Conservation (phyloP, 2,113 vertebrate species). For the Tragelaphus buxtoni region DNA sequence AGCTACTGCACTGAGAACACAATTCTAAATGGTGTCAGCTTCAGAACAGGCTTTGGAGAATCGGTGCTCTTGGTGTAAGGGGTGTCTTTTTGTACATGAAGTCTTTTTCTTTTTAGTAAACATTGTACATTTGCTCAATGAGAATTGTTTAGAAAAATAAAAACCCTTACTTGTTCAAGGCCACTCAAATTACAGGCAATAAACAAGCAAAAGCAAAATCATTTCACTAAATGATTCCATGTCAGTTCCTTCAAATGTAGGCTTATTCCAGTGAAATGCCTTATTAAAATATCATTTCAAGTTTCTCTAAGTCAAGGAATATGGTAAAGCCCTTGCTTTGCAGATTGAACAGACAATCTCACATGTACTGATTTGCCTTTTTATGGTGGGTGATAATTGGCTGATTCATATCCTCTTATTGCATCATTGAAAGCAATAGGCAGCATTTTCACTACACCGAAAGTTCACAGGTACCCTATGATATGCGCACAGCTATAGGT, state of each 20-base stretch:
- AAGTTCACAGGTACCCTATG: neutral
- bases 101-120: neutral
- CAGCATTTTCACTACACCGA: neutral
- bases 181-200: neutral
- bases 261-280: neutral
- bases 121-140: conserved; percentile 43
- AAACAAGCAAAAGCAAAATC: neutral
- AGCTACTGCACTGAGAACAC: neutral
- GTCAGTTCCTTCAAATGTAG: neutral
- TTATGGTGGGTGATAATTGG: neutral
- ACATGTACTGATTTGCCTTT: neutral
- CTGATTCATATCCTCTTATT: neutral
- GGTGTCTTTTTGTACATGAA: neutral
- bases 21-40: neutral
- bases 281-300: neutral
- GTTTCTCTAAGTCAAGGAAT: neutral
- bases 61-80: neutral
- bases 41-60: neutral
- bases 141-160: conserved; percentile 47
- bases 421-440: neutral
- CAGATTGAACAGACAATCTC: neutral
- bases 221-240: neutral
- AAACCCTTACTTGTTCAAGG: neutral
- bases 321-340: neutral
- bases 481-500: neutral